Percentiles rank a stretch among this genome's conserved stretches.
Conservation (phyloP, 2,113 vertebrate genomes). For the Nycticorax nycticorax region DNA sequence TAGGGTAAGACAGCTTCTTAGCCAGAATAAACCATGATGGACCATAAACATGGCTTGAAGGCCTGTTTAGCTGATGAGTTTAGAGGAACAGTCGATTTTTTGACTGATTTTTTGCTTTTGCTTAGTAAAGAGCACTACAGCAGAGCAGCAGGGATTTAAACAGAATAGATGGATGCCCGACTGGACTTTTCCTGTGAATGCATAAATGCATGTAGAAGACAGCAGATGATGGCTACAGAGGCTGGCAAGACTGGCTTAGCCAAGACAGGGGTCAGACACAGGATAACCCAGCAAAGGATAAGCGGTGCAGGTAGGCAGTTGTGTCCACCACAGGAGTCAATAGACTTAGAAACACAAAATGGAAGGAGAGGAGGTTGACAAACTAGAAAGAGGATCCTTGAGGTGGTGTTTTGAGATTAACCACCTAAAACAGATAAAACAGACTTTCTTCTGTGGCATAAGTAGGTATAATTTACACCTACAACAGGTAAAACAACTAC, state of each 20-base stretch:
- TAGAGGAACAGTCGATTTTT: neutral
- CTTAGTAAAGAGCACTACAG: neutral
- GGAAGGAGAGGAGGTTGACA: neutral
- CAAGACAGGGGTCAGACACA: neutral
- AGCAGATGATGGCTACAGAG: neutral
- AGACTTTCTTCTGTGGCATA: neutral
- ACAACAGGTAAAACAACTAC: neutral
- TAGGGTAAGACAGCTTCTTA: neutral
- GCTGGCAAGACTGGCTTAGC: neutral
- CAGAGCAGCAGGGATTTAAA: neutral
- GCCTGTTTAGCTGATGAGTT: neutral
- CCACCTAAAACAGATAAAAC: neutral
- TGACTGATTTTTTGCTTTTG: neutral
- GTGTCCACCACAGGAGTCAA: neutral
- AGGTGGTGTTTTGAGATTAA: neutral
- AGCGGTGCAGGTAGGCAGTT: neutral
- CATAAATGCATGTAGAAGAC: neutral
- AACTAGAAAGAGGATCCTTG: neutral
- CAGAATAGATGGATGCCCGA: neutral
- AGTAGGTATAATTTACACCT: neutral
- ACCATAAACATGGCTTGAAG: neutral
- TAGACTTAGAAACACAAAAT: neutral
- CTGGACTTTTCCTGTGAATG: neutral
- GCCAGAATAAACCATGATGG: neutral
- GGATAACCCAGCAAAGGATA: neutral